Evolutionary conservation across 1,140 invertebrate species (phyloP), one percentile per base, ranked within the genome.

Genomic region (Drosophila trapezifrons): DNA sequence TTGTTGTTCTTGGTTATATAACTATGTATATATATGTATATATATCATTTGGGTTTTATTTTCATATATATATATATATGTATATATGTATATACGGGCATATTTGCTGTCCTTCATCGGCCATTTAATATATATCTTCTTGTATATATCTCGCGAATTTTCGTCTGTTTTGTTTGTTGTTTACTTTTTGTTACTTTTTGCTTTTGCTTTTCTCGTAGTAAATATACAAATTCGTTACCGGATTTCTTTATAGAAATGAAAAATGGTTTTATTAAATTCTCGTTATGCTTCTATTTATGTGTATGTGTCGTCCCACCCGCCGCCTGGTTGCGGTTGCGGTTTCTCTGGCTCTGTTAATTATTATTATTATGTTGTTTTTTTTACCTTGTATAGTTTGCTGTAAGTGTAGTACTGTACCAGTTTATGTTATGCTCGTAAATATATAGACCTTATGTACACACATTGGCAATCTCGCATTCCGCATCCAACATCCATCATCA

Each of bases 211-310:
- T 72, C 60, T 80, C 67, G 66, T 90, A 85, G 78, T 90, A 90
- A 90, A 90, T 90, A 86, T 90, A 90, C 85, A 90, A 90, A 90
- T 90, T 90, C 81, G 81, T 90, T 86, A 79, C 86, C 79, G 78
- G 85, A 79, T 90, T 90, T 79, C 58, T 79, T 80, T 76, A 80
- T 90, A 86, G 80, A 90, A 85, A 89, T 90, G 85, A 89, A 89
- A 90, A 90, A 85, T 63, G 49, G 59, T 78, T 74, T 54, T 75
- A 67, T 90, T 90, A 82, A 90, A 90, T 90, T 90, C 76, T 79
- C 70, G 65, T 90, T 76, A 82, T 81, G 73, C 76, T 67, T 90
- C 63, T 89, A 64, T 76, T 90, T 62, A 76, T 84, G 85, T 85
- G 78, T 86, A 63, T 74, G 71, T 63, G 65, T 71, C 69, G 38